Percentiles rank a stretch among this genome's conserved stretches.
These are phyloP conservation scores for Ichneumoninae sp. DNA, from an alignment of 2,888 invertebrate genomes.

Conservation along the genomic window DNA sequence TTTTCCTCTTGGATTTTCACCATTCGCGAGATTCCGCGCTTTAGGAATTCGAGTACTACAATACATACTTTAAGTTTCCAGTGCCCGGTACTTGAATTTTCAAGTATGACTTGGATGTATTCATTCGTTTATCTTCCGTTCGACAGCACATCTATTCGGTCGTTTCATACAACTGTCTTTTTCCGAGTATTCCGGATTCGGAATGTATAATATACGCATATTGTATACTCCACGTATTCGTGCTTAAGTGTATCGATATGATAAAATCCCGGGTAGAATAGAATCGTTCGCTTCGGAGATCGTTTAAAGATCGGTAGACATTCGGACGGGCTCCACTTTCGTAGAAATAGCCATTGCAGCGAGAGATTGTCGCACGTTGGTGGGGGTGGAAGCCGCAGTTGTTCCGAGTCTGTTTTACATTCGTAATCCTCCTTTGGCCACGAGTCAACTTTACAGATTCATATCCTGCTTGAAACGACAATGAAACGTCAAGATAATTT, in stretches of 20 bases:
- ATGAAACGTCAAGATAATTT: constrained; percentile 18
- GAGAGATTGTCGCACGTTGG: constrained; percentile 29
- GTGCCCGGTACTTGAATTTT: background rate
- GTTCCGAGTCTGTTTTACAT: constrained; percentile 40
- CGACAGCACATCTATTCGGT: too few species aligned
- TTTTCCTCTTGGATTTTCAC: background rate
- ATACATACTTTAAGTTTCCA: background rate
- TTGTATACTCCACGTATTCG: constrained; percentile 19
- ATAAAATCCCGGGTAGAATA: constrained; percentile 10
- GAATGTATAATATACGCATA: constrained; percentile 6
- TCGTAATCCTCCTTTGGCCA: constrained; percentile 31
- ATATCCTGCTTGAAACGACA: constrained; percentile 35
- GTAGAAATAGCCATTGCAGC: constrained; percentile 35
- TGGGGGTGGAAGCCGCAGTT: background rate
- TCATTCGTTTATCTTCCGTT: background rate
- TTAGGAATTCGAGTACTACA: background rate
- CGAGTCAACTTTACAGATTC: constrained; percentile 41
- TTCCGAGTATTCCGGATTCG: too few species aligned
- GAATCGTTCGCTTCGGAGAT: constrained; percentile 20
- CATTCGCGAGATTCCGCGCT: background rate
- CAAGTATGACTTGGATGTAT: too few species aligned
- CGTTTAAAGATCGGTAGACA: constrained; percentile 54
- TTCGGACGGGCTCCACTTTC: constrained; percentile 49
- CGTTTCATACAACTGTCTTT: too few species aligned
- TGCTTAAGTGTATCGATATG: constrained; percentile 11